Evolutionary conservation across 2,113 vertebrate species (phyloP).

Genomic region (Anarhynchus alexandrinus): DNA sequence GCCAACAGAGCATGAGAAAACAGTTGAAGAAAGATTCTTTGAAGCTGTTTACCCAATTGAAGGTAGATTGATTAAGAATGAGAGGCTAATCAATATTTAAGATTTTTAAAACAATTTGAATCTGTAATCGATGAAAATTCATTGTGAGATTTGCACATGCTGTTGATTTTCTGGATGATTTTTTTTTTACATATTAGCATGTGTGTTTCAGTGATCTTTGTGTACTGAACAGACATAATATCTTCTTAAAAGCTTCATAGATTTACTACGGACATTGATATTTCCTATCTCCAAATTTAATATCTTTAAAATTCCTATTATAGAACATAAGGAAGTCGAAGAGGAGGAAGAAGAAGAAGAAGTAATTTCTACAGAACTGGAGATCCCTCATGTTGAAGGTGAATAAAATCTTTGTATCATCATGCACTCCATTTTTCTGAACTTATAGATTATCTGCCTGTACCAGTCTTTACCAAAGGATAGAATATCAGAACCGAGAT

Average conservation of each 20-base stretch:
- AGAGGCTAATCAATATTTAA: background rate
- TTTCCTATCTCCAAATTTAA: background rate
- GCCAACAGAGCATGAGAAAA: conserved; percentile 70
- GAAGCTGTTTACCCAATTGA: conserved; percentile 67
- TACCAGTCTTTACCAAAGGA: background rate
- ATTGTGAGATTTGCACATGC: background rate
- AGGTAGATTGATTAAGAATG: conserved; percentile 59
- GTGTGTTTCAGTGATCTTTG: background rate
- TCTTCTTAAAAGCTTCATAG: background rate
- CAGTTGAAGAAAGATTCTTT: conserved; percentile 76
- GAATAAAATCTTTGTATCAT: conserved; percentile 12
- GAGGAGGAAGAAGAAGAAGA: conserved; percentile 61
- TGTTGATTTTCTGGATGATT: background rate
- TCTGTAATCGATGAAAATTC: background rate
- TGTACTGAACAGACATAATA: background rate
- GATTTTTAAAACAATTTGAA: background rate
- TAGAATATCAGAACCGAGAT: background rate
- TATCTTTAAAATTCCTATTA: conserved; percentile 67
- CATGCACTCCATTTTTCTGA: background rate
- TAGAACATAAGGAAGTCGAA: conserved; percentile 55
- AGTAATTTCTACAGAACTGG: conserved; percentile 65
- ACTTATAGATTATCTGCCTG: background rate
- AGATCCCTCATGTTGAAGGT: conserved; percentile 55
- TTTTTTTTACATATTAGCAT: background rate
- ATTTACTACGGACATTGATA: background rate